Percentiles rank a stretch among this genome's conserved stretches.
phyloP scores from a whole-genome alignment of 2,888 invertebrate genomes.

The Choreutis nemorana region DNA sequence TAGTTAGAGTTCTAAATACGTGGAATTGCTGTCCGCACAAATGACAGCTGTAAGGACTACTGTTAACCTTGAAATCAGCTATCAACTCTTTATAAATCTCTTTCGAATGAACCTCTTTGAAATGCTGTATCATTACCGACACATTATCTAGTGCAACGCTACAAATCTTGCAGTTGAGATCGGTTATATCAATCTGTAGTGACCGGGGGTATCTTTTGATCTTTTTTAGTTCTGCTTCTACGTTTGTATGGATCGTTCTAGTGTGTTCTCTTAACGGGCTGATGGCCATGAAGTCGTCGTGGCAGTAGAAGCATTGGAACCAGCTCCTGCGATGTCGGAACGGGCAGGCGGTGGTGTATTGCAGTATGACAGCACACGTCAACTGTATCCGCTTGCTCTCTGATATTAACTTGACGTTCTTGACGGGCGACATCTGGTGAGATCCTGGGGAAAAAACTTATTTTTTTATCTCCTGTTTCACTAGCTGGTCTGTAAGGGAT shows the following conservation, averaged over 20 bases:
- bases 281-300: slow-evolving; percentile 41
- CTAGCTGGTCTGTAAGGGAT: too few relatives aligned
- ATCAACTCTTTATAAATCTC: slow-evolving; percentile 45
- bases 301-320: slow-evolving; percentile 53
- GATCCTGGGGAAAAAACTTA: slow-evolving; percentile 13
- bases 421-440: slow-evolving; percentile 8
- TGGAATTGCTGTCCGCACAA: slow-evolving; percentile 39
- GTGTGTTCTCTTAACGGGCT: slow-evolving; percentile 30
- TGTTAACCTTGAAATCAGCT: slow-evolving; percentile 44
- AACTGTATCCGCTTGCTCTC: slow-evolving; percentile 36
- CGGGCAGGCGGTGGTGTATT: slow-evolving; percentile 44
- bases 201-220: slow-evolving; percentile 46
- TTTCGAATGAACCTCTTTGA: slow-evolving; percentile 30
- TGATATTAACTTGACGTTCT: slow-evolving; percentile 28
- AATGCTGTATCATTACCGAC: slow-evolving; percentile 30
- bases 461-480: slow-evolving; percentile 1
- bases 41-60: slow-evolving; percentile 39
- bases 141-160: slow-evolving; percentile 32
- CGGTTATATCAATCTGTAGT: slow-evolving; percentile 46
- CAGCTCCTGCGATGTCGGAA: slow-evolving; percentile 51
- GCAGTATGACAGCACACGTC: slow-evolving; percentile 35
- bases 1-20: slow-evolving; percentile 42
- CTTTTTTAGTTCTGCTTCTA: slow-evolving; percentile 33
- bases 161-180: slow-evolving; percentile 39
- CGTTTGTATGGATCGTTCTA: slow-evolving; percentile 21